These are phyloP conservation scores for Brassicogethes aeneus DNA, from an alignment of 2,888 invertebrate species.

Conservation along the genomic window DNA sequence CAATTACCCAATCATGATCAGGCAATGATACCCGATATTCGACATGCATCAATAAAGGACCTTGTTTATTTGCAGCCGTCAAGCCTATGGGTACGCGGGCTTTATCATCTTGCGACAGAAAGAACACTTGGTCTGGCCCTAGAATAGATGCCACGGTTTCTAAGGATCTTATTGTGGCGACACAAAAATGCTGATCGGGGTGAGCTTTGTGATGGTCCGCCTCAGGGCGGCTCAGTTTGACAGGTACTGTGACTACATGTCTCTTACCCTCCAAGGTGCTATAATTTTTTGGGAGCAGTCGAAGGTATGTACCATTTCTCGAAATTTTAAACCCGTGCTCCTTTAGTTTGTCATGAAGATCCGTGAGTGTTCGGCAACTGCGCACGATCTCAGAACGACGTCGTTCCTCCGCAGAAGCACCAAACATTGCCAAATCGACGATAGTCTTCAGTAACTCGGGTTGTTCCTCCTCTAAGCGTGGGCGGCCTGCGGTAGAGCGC, in stretches of 20 bases:
- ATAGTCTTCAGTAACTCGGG: slow-evolving; percentile 23
- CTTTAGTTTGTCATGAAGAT: slow-evolving; percentile 11
- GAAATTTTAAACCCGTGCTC: slow-evolving; percentile 12
- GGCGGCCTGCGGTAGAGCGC: slow-evolving; percentile 10
- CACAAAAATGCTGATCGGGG: not conserved
- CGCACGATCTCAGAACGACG: slow-evolving; percentile 14
- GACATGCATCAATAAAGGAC: slow-evolving; percentile 14
- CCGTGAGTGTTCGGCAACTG: slow-evolving; percentile 11
- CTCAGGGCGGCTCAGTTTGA: no score
- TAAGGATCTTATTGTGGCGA: not conserved
- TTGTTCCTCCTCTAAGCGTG: slow-evolving; percentile 16
- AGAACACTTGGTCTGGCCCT: not conserved
- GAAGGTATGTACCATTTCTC: slow-evolving; percentile 17
- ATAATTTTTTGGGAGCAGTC: slow-evolving; percentile 6
- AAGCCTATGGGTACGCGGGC: not conserved
- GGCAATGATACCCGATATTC: slow-evolving; percentile 16
- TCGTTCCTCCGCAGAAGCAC: slow-evolving; percentile 11
- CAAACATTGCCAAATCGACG: slow-evolving; percentile 19
- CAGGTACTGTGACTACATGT: no score
- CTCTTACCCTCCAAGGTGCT: no score
- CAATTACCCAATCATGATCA: slow-evolving; percentile 20
- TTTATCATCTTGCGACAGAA: not conserved
- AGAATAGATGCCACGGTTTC: not conserved
- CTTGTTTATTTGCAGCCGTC: not conserved
- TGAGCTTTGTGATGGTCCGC: no score